A percentile compares a stretch with the other conserved stretches of the same genome.
Conservation (phyloP, 1,140 invertebrate species). For the Ectropis grisescens region DNA sequence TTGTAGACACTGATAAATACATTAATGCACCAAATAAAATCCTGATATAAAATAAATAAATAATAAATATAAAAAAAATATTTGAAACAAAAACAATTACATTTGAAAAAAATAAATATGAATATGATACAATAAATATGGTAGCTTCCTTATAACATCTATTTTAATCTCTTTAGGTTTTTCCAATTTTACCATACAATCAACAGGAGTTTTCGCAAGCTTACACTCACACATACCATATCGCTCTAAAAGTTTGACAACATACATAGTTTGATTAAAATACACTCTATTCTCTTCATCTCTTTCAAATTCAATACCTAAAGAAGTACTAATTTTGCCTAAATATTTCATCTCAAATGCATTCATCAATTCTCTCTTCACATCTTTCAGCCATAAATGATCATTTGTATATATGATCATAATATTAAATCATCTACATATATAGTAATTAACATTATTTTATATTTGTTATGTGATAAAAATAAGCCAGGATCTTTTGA, state of each 20-base stretch:
- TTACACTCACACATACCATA: constrained; percentile 12
- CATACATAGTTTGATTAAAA: constrained; percentile 8
- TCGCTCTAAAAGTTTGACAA: constrained; percentile 5
- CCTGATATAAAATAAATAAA: too few relatives aligned
- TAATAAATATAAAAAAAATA: too few relatives aligned
- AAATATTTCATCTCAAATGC: constrained; percentile 16
- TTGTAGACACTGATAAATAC: constrained; percentile 30
- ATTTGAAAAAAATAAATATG: too few relatives aligned
- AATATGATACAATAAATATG: too few relatives aligned
- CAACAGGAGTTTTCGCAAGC: constrained; percentile 7
- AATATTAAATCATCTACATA: constrained; percentile 21
- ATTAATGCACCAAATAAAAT: constrained; percentile 42
- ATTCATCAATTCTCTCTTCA: constrained; percentile 6
- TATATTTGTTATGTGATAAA: not conserved
- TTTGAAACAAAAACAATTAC: too few relatives aligned
- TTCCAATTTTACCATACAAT: constrained; percentile 7
- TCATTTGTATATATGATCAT: constrained; percentile 10
- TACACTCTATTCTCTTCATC: constrained; percentile 13
- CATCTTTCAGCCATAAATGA: constrained; percentile 4
- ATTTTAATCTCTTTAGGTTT: constrained; percentile 5
- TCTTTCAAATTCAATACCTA: constrained; percentile 12
- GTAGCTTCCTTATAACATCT: constrained; percentile 8
- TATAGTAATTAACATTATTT: constrained; percentile 16
- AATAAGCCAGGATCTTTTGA: not conserved
- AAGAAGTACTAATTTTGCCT: constrained; percentile 11